Evolutionary conservation across 2,797 vertebrate genomes (phyloP), one percentile per base, ranked within the genome.

Genomic region (Cirrhinus mrigala): DNA sequence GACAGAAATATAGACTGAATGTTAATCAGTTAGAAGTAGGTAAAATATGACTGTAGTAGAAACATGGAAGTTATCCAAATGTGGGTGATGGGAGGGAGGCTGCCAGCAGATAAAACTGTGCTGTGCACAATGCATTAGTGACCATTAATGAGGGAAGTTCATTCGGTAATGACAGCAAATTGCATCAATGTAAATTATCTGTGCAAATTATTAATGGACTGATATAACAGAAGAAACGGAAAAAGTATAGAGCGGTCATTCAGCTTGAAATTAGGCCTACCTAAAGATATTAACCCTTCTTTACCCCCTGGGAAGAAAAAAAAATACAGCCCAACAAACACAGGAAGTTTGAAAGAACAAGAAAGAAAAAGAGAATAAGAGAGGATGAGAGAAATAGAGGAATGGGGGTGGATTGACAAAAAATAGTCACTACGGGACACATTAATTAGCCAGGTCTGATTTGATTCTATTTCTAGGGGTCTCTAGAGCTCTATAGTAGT

Each of bases 361-460:
- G 3, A 33, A 29, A 66, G 29, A 44, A 33, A 24, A 20, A 14
- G 6, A 44, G 58, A 29, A 9, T 6, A 15, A 50, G 14, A 62
- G 5, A 27, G 58, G 10, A 24, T 24, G 58, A 24, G 27, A 66
- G 15, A 33, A 18, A 64, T 7, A 66, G 62, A 64, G 27, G 33
- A 11, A 60, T 60, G 24, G n/a, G 22, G 2, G 5, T 50, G 27
- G 40, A 14, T 9, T 62, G 85, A 79, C 88, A 84, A 68, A 89
- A 83, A 81, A 40, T 62, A 29, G 75, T 90, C 92, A 90, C 92
- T 81, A 33, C 89, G 94, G 93, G 74, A 78, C 44, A 87, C 84
- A 92, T 94, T 95, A 95, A 95, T 96, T 95, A 95, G 94, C 93
- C 92, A 88, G 88, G 88, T 87, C 91, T 91, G 91, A 93, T 92